Percentiles rank a stretch among this genome's conserved stretches.
Evolutionary conservation across 2,797 vertebrate genomes (phyloP).

Genomic region (Argentina silus): DNA sequence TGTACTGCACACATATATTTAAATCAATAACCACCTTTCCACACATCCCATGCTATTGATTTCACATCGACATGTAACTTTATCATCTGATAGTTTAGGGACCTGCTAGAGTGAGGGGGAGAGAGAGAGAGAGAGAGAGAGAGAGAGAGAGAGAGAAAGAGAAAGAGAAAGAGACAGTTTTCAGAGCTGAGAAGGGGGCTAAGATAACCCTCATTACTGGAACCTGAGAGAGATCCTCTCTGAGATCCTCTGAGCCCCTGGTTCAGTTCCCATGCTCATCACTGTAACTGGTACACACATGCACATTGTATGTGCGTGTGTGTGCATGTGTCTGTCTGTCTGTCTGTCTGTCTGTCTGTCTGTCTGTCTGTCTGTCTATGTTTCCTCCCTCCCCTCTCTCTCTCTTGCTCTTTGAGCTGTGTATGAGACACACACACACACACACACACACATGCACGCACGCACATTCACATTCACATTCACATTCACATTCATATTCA

Average conservation of each 20-base stretch:
- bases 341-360: too few species aligned
- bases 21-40: too few species aligned
- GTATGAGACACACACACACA: neutral
- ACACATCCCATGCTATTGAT: too few species aligned
- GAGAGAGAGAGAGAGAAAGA: neutral
- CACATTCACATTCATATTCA: neutral
- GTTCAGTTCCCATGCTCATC: neutral
- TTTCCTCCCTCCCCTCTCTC: neutral
- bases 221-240: neutral
- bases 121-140: neutral
- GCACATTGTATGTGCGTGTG: too few species aligned
- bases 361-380: too few species aligned
- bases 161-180: neutral
- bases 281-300: neutral
- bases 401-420: constrained; percentile 31
- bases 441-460: constrained; percentile 15
- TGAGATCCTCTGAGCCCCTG: neutral
- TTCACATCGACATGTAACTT: too few species aligned
- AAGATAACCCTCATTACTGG: neutral
- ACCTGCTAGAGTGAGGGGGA: constrained; percentile 3
- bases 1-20: too few species aligned
- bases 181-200: too few species aligned
- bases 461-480: neutral
- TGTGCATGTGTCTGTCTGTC: too few species aligned
- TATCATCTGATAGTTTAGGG: too few species aligned